These are phyloP conservation scores for Hirtodrosophila alboralis DNA, from an alignment of 2,888 invertebrate species.

Conservation along the genomic window DNA sequence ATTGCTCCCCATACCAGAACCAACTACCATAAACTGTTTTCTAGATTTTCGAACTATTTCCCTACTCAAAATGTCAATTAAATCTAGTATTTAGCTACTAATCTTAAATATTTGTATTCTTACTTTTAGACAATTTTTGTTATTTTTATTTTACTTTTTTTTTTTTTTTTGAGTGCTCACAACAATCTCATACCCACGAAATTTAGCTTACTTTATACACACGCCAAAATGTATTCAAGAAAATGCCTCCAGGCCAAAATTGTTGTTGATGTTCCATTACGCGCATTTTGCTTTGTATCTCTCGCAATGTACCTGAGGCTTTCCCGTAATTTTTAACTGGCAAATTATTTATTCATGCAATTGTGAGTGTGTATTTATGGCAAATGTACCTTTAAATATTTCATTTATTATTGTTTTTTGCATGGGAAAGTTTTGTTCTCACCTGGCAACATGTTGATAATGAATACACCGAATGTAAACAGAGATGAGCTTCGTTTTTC, in stretches of 20 bases:
- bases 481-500: constrained; percentile 12
- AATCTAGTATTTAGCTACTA: no score
- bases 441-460: constrained; percentile 37
- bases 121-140: no score
- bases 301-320: constrained; percentile 14
- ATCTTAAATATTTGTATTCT: no score
- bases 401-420: constrained; percentile 35
- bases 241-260: constrained; percentile 20
- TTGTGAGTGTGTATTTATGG: constrained; percentile 38
- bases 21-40: no score
- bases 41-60: no score
- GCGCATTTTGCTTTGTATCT: constrained; percentile 14
- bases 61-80: no score
- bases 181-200: constrained; percentile 5
- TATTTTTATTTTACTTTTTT: no score
- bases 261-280: constrained; percentile 57
- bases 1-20: no score
- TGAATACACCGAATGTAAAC: constrained; percentile 32
- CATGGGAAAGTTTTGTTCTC: constrained; percentile 13
- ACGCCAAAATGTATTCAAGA: constrained; percentile 1
- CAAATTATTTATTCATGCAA: constrained; percentile 52
- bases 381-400: constrained; percentile 42
- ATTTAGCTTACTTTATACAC: constrained; percentile 10
- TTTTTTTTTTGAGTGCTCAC: background rate
- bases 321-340: constrained; percentile 11